These are phyloP conservation scores for Xyrauchen texanus DNA, from an alignment of 2,113 vertebrate species.

Conservation along the genomic window DNA sequence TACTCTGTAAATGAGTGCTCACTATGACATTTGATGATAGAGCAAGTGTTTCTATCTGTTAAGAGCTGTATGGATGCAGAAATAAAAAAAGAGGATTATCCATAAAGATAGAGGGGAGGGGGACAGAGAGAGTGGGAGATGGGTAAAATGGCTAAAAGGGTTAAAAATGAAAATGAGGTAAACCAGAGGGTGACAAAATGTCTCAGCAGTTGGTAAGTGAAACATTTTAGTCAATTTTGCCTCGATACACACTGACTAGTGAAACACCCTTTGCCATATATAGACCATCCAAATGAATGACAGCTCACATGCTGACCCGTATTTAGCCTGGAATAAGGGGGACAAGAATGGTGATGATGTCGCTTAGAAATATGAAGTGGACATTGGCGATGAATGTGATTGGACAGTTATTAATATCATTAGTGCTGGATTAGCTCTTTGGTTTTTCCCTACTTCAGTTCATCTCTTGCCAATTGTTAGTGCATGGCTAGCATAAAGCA, in stretches of 20 bases:
- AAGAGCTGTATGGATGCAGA: slow-evolving; percentile 47
- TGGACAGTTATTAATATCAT: slow-evolving; percentile 55
- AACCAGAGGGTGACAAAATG: slow-evolving; percentile 1
- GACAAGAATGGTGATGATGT: slow-evolving; percentile 44
- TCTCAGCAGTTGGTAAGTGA: background rate
- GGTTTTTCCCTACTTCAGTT: slow-evolving; percentile 9
- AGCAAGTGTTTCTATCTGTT: slow-evolving; percentile 46
- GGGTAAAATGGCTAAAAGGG: background rate
- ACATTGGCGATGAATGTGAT: slow-evolving; percentile 35
- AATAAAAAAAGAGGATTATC: slow-evolving; percentile 50
- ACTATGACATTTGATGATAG: background rate
- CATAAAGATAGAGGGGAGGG: slow-evolving; percentile 40
- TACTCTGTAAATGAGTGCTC: slow-evolving; percentile 3
- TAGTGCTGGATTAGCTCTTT: slow-evolving; percentile 36
- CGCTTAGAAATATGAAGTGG: slow-evolving; percentile 43
- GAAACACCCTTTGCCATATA: slow-evolving; percentile 39
- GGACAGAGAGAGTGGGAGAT: background rate
- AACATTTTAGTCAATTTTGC: slow-evolving; percentile 16
- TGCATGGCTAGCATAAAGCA: background rate
- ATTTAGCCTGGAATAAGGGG: slow-evolving; percentile 22
- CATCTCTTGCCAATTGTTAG: background rate
- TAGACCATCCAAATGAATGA: slow-evolving; percentile 30
- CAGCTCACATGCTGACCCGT: slow-evolving; percentile 29
- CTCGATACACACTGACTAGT: slow-evolving; percentile 16
- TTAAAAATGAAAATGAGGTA: background rate